Percentiles rank a stretch among this genome's conserved stretches.
Conservation (phyloP, 2,888 invertebrate genomes). For the Agrotis segetum region DNA sequence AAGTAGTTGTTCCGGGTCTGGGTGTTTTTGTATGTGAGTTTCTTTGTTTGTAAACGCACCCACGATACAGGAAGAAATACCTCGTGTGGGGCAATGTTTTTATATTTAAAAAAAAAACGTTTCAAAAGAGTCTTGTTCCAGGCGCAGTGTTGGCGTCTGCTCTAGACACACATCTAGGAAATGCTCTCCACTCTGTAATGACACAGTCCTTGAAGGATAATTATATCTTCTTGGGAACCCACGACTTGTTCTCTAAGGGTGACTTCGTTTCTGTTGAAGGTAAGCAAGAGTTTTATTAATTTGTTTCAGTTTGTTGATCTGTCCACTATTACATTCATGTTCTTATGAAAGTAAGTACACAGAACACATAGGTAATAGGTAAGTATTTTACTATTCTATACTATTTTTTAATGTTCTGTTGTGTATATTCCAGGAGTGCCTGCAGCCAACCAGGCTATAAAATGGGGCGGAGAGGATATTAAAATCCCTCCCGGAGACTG, state of each 20-base stretch:
- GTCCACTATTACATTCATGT: background rate
- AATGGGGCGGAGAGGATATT: accelerated
- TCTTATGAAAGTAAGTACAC: too few species aligned
- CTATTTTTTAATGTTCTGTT: background rate
- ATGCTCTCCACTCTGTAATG: background rate
- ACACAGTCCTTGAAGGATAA: accelerated
- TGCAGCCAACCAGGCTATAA: constrained; percentile 1
- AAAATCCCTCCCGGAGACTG: background rate
- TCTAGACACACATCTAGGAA: background rate
- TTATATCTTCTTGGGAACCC: constrained; percentile 29
- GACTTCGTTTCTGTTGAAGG: constrained; percentile 44
- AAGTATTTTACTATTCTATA: too few species aligned
- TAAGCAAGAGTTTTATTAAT: constrained; percentile 14
- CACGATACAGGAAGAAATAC: too few species aligned
- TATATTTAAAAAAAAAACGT: too few species aligned
- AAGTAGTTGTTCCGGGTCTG: too few species aligned
- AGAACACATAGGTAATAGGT: too few species aligned
- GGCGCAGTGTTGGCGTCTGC: constrained; percentile 40
- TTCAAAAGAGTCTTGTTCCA: constrained; percentile 15
- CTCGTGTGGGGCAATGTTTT: too few species aligned
- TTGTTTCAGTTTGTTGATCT: background rate
- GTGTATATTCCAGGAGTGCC: constrained; percentile 26
- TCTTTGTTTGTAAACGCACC: too few species aligned
- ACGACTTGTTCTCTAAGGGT: constrained; percentile 27
- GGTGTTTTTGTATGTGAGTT: too few species aligned